phyloP scores from a whole-genome alignment of 2,113 vertebrate genomes.

The Ursus arctos region DNA sequence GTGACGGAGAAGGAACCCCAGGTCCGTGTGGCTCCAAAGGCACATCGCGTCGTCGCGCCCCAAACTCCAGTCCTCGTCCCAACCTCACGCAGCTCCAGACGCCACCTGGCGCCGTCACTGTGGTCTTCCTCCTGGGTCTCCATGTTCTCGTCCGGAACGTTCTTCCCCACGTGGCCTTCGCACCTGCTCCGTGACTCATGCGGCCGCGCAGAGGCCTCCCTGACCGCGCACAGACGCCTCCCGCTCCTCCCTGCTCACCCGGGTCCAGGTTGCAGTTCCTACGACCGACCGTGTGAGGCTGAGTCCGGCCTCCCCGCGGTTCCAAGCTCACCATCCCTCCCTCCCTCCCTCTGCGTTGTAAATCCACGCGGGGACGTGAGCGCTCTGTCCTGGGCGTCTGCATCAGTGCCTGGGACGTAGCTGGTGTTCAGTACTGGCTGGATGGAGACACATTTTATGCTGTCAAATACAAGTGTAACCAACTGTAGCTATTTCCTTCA shows the following conservation, averaged over 20 bases:
- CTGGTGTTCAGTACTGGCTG: not conserved
- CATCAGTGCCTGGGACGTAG: not conserved
- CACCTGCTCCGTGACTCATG: not conserved
- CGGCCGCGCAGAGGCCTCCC: not conserved
- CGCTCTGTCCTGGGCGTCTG: not conserved
- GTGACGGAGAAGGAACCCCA: not conserved
- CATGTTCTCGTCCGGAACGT: not conserved
- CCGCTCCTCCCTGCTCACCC: not conserved
- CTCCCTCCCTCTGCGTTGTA: not conserved
- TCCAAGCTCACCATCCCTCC: not conserved
- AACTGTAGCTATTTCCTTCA: not conserved
- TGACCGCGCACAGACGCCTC: not conserved
- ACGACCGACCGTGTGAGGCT: not conserved
- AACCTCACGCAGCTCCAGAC: not conserved
- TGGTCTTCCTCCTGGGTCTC: not conserved
- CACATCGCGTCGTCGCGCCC: fast-evolving
- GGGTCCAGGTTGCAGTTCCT: not conserved
- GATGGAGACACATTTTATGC: not conserved
- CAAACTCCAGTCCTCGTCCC: not conserved
- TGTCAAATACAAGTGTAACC: not conserved
- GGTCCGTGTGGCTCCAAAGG: not conserved
- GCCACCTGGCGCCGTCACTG: fast-evolving
- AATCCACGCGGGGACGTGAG: fast-evolving
- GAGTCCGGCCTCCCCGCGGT: not conserved
- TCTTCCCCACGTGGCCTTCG: not conserved